Conservation (phyloP, 2,113 vertebrate species). For the Rattus norvegicus region DNA sequence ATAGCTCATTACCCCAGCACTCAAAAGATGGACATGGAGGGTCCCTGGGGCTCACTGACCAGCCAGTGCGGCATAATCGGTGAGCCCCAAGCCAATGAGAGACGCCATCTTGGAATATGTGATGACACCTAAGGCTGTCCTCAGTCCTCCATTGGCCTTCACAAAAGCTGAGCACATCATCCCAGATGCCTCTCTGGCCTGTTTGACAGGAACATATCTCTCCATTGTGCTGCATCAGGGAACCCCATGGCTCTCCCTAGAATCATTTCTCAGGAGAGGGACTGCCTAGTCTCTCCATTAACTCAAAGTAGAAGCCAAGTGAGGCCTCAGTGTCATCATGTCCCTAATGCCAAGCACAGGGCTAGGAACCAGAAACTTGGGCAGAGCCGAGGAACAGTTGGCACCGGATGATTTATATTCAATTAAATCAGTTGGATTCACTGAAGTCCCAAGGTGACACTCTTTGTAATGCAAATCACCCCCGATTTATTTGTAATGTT, state of each 20-base stretch:
- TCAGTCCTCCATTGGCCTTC: neutral
- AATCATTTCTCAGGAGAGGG: too few species aligned
- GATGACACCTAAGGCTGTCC: too few species aligned
- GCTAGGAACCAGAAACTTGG: neutral
- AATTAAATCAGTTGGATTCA: neutral
- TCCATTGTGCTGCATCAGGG: neutral
- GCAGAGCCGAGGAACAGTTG: neutral
- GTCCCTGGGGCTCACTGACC: neutral
- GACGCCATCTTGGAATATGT: neutral
- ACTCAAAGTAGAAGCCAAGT: too few species aligned
- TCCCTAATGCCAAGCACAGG: neutral
- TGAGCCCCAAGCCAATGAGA: neutral
- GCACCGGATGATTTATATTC: neutral
- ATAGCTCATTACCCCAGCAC: neutral
- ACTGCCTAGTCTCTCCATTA: neutral
- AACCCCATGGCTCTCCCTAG: too few species aligned
- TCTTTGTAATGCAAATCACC: neutral
- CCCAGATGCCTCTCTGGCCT: neutral
- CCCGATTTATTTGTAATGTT: neutral
- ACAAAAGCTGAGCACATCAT: neutral
- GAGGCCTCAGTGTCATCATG: rapidly evolving
- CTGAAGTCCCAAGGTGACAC: neutral
- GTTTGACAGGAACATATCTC: neutral
- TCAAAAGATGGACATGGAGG: neutral
- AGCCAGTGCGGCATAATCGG: too few species aligned